phyloP scores from a whole-genome alignment of 1,140 invertebrate species.

The Pentalonia nigronervosa region DNA sequence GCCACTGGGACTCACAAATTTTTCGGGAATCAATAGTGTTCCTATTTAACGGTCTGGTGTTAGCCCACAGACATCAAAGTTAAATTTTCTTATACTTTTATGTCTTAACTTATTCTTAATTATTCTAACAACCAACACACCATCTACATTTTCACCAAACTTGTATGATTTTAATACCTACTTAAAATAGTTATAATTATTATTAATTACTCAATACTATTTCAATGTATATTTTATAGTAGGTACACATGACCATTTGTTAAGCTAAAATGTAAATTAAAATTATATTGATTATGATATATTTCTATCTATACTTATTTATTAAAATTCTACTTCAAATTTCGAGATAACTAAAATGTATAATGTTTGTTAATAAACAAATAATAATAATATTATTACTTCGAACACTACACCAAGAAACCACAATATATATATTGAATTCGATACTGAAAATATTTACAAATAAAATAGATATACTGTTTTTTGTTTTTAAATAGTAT shows the following conservation, averaged over 20 bases:
- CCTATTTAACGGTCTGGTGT: no score
- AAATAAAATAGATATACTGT: background rate
- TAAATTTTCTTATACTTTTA: background rate
- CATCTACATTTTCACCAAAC: background rate
- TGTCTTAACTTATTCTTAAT: background rate
- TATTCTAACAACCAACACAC: no score
- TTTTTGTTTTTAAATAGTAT: no score
- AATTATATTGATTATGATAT: background rate
- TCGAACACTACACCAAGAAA: background rate
- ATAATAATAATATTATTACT: background rate
- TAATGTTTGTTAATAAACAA: background rate
- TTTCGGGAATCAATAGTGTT: background rate
- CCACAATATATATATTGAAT: background rate
- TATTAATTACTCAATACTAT: no score
- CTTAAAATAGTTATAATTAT: no score
- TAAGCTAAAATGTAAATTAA: background rate
- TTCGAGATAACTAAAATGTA: background rate
- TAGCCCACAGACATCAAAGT: background rate
- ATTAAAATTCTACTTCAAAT: background rate
- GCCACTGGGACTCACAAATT: no score
- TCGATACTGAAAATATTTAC: background rate
- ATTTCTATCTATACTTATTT: background rate
- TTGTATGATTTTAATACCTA: background rate
- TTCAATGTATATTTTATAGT: no score
- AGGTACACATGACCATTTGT: background rate